Evolutionary conservation across 2,888 invertebrate species (phyloP).

Genomic region (Agrochola macilenta): DNA sequence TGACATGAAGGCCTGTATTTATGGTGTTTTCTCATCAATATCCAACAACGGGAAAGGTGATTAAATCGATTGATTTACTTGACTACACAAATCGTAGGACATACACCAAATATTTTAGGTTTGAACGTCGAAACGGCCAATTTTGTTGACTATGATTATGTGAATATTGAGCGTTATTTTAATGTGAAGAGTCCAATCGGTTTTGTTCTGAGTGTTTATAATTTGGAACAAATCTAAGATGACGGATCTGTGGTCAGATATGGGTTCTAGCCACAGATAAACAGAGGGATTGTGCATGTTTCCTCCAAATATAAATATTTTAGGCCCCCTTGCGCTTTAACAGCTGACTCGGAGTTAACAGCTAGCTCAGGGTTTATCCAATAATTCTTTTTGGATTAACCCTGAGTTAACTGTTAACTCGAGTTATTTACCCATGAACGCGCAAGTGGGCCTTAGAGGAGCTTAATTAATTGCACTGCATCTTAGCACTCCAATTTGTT

Average conservation of each 20-base stretch:
- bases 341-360: too few species aligned
- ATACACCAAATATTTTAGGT: constrained; percentile 50
- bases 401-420: too few species aligned
- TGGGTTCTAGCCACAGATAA: not conserved
- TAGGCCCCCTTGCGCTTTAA: too few species aligned
- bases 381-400: too few species aligned
- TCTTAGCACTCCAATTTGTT: not conserved
- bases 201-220: constrained; percentile 28
- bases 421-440: too few species aligned
- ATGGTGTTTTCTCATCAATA: constrained; percentile 73
- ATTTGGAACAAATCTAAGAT: constrained; percentile 31
- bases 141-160: constrained; percentile 33
- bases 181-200: constrained; percentile 24
- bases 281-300: not conserved
- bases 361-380: too few species aligned
- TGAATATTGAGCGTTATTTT: constrained; percentile 27
- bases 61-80: constrained; percentile 29
- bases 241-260: constrained; percentile 3
- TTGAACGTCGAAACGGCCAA: constrained; percentile 4
- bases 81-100: not conserved
- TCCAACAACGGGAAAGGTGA: constrained; percentile 69
- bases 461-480: not conserved
- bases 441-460: too few species aligned
- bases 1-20: constrained; percentile 76
- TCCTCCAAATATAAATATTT: not conserved